Percentiles rank a stretch among this genome's conserved stretches.
phyloP scores from a whole-genome alignment of 2,888 invertebrate species.

The Cyrtodaria siliqua region DNA sequence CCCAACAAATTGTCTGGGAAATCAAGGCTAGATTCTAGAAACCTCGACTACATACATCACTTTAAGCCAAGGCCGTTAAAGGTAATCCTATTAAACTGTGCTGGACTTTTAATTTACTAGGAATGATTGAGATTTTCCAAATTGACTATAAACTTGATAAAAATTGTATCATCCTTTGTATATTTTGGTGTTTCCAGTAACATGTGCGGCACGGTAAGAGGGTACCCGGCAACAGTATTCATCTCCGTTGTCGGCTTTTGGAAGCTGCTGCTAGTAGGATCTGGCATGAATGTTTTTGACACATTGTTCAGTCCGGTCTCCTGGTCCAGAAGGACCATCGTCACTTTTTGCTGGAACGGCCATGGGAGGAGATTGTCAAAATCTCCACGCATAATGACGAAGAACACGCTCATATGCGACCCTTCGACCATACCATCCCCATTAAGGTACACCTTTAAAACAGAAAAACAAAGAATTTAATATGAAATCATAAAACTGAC shows the following conservation, averaged over 20 bases:
- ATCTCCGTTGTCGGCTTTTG: slow-evolving; percentile 79
- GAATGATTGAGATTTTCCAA: slow-evolving; percentile 36
- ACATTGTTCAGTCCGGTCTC: slow-evolving; percentile 69
- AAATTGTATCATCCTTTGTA: slow-evolving; percentile 77
- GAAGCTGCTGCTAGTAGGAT: slow-evolving; percentile 81
- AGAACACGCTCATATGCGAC: slow-evolving; percentile 82
- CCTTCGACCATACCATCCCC: slow-evolving; percentile 84
- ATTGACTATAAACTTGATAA: slow-evolving; percentile 76
- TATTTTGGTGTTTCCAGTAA: slow-evolving; percentile 74
- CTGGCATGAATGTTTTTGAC: slow-evolving; percentile 81
- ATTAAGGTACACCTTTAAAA: slow-evolving; percentile 82
- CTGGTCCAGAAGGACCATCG: slow-evolving; percentile 82
- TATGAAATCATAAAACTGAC: no score
- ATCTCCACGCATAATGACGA: slow-evolving; percentile 83
- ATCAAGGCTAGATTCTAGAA: no score
- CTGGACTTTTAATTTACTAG: no score
- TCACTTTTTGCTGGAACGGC: slow-evolving; percentile 83
- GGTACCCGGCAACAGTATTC: slow-evolving; percentile 83
- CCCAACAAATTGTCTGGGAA: no score
- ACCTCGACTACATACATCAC: no score
- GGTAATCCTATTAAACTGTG: no score
- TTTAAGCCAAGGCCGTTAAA: no score
- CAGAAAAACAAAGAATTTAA: no score
- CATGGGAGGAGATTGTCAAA: slow-evolving; percentile 82
- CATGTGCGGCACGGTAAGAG: slow-evolving; percentile 76